phyloP scores from a whole-genome alignment of 2,888 invertebrate genomes.

The Drosophila falleni region DNA sequence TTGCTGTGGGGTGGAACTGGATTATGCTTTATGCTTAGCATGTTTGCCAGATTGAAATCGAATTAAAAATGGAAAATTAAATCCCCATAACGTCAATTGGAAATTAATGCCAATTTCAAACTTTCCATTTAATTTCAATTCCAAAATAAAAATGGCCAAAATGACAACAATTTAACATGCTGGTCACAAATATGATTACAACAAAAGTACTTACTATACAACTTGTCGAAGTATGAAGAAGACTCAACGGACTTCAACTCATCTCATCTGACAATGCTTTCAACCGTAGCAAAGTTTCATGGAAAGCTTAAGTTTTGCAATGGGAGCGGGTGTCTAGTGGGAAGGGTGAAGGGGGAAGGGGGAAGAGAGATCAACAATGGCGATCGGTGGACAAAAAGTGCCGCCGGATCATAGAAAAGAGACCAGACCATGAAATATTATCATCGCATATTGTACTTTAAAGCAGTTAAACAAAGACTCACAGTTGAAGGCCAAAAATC shows the following conservation, averaged over 20 bases:
- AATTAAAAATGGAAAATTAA: constrained; percentile 77
- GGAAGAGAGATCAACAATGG: constrained; percentile 35
- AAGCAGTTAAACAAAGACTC: constrained; percentile 40
- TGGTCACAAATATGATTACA: constrained; percentile 61
- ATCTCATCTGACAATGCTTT: constrained; percentile 3
- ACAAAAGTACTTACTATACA: constrained; percentile 7
- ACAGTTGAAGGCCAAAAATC: constrained; percentile 67
- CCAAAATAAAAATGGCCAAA: constrained; percentile 38
- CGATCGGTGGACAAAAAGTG: constrained; percentile 49
- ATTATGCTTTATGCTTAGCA: constrained; percentile 61
- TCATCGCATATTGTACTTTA: constrained; percentile 37
- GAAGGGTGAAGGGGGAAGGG: background rate
- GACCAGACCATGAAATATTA: constrained; percentile 51
- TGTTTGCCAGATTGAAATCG: constrained; percentile 76
- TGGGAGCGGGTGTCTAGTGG: background rate
- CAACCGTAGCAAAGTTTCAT: constrained; percentile 37
- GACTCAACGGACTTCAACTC: constrained; percentile 5
- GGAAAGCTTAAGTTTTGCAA: constrained; percentile 48
- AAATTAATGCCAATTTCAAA: constrained; percentile 21
- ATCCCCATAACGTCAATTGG: constrained; percentile 54
- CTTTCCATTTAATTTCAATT: constrained; percentile 40
- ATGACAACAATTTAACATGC: constrained; percentile 59
- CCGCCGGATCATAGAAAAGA: constrained; percentile 43
- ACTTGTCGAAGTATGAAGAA: constrained; percentile 16
- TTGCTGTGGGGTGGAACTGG: constrained; percentile 48